A percentile compares a stretch with the other conserved stretches of the same genome.
phyloP scores from a whole-genome alignment of 2,113 vertebrate genomes.

The Engraulis encrasicolus region DNA sequence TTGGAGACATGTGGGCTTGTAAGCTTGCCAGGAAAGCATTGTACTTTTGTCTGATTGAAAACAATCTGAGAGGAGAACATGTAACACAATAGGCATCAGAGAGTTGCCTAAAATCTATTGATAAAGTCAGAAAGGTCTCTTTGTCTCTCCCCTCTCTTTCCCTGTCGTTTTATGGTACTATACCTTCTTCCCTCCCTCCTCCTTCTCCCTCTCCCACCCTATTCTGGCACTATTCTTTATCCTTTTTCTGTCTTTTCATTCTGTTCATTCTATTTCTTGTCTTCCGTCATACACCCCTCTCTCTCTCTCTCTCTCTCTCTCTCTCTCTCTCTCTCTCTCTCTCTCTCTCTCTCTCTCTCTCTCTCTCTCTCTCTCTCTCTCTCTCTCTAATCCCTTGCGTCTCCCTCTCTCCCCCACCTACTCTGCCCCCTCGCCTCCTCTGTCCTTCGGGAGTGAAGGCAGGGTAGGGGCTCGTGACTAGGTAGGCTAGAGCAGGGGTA shows the following conservation, averaged over 20 bases:
- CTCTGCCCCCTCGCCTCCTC: background rate
- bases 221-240: no score
- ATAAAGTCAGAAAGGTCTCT: background rate
- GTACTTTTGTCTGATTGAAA: background rate
- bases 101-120: constrained; percentile 1
- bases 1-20: no score
- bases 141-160: background rate
- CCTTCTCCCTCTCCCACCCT: no score
- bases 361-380: background rate
- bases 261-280: no score
- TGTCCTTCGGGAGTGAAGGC: constrained; percentile 37
- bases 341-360: background rate
- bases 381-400: background rate
- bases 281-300: no score
- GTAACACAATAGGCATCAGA: constrained; percentile 12
- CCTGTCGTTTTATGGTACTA: no score
- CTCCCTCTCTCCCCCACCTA: background rate
- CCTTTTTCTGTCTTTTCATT: no score
- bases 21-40: background rate
- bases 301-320: no score
- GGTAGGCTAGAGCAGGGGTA: no score
- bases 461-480: constrained; percentile 50
- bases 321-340: background rate
- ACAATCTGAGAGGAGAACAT: background rate
- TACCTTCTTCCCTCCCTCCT: no score